Evolutionary conservation across 2,113 vertebrate species (phyloP).

Genomic region (Thryonomys swinderianus): DNA sequence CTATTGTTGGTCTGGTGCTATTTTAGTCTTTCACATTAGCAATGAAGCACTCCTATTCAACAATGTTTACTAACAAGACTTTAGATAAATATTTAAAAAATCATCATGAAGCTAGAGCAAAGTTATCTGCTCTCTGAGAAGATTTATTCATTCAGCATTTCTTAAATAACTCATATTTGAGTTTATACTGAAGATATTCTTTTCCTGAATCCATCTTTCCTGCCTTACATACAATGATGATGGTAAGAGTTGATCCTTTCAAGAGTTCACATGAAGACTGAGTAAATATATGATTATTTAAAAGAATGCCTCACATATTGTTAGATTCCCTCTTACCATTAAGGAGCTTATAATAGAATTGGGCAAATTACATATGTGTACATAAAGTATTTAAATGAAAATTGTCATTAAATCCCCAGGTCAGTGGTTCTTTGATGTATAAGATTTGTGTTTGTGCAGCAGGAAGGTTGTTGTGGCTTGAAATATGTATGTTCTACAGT

Average conservation of each 20-base stretch:
- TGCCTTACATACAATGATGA: background rate
- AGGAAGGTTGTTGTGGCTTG: background rate
- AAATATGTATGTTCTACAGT: background rate
- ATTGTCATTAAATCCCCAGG: background rate
- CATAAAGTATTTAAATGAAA: background rate
- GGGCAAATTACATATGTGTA: background rate
- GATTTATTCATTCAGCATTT: background rate
- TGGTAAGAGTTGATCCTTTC: background rate
- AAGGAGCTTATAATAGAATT: background rate
- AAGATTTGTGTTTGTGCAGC: background rate
- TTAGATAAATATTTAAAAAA: background rate
- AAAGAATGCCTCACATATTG: background rate
- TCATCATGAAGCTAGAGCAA: slow-evolving; percentile 32
- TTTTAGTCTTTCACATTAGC: background rate
- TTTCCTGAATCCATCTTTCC: background rate
- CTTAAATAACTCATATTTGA: background rate
- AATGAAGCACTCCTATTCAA: background rate
- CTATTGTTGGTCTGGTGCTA: background rate
- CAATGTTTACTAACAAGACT: background rate
- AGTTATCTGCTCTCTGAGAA: background rate
- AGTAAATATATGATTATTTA: background rate
- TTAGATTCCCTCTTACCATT: background rate
- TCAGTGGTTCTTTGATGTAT: background rate
- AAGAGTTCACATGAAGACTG: background rate
- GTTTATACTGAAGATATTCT: background rate